Conservation (phyloP, 2,888 invertebrate genomes). For the Dasypolia templi region DNA sequence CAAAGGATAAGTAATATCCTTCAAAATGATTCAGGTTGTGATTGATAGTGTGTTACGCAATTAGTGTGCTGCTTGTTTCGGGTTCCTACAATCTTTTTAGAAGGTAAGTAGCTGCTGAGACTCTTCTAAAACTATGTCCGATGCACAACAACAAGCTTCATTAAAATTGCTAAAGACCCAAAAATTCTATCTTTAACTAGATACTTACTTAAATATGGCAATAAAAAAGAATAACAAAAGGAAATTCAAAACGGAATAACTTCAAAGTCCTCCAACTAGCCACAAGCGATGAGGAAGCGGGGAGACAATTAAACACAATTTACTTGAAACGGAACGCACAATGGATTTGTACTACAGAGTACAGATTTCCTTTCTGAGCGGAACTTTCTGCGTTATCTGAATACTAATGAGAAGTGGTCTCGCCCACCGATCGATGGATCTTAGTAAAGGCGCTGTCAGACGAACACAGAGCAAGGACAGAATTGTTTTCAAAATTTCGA, state of each 20-base stretch:
- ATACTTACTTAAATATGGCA: background rate
- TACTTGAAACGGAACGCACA: slow-evolving; percentile 57
- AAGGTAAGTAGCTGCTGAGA: background rate
- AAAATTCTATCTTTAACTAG: no score
- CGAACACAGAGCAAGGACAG: background rate
- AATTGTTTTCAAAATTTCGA: no score
- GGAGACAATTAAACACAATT: slow-evolving; percentile 62
- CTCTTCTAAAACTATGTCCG: no score
- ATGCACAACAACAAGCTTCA: background rate
- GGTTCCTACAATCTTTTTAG: background rate
- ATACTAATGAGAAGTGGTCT: slow-evolving; percentile 63
- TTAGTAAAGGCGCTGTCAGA: slow-evolving; percentile 23
- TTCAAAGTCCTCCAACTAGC: slow-evolving; percentile 29
- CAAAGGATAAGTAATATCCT: no score
- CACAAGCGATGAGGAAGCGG: slow-evolving; percentile 56
- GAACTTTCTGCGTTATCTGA: slow-evolving; percentile 69
- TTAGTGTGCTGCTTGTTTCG: no score
- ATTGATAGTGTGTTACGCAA: no score
- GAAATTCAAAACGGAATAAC: background rate
- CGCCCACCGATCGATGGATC: slow-evolving; percentile 50
- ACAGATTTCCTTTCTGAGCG: slow-evolving; percentile 70
- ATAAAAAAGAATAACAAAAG: background rate
- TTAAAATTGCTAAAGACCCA: background rate
- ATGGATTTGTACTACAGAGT: slow-evolving; percentile 62
- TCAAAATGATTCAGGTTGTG: no score